These are phyloP conservation scores for Urophycis tenuis DNA, from an alignment of 2,797 vertebrate genomes.

Conservation along the genomic window DNA sequence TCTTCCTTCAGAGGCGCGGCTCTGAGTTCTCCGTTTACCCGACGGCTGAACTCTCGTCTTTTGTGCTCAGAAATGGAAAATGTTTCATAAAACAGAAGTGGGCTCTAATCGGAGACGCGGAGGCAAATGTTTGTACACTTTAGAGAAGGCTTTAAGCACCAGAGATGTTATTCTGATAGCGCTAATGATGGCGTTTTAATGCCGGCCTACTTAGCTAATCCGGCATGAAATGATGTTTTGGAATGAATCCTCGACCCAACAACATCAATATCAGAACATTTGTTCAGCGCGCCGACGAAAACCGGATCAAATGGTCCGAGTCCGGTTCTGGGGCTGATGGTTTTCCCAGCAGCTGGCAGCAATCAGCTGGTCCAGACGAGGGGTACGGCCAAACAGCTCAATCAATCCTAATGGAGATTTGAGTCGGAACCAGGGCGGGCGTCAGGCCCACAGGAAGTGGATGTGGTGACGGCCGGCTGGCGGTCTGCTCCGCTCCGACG, in stretches of 20 bases:
- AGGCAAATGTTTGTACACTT: no score
- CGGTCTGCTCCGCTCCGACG: constrained; percentile 49
- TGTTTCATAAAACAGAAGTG: not conserved
- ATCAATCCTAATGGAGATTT: constrained; percentile 57
- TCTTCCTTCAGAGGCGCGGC: constrained; percentile 15
- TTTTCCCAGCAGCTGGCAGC: constrained; percentile 59
- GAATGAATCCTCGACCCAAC: not conserved
- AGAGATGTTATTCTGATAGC: no score
- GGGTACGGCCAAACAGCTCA: constrained; percentile 59
- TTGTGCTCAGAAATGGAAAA: not conserved
- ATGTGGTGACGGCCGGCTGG: constrained; percentile 44
- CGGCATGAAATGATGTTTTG: not conserved
- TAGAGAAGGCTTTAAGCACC: not conserved
- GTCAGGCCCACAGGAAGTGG: constrained; percentile 49
- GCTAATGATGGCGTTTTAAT: not conserved
- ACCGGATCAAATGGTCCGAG: constrained; percentile 36
- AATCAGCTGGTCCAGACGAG: constrained; percentile 63
- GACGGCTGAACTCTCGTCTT: no score
- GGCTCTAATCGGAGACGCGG: no score
- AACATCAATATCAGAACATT: not conserved
- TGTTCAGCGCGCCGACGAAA: constrained; percentile 6
- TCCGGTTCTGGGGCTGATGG: constrained; percentile 40
- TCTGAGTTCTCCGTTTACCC: not conserved
- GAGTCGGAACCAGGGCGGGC: constrained; percentile 48
- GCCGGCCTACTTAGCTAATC: not conserved